These are phyloP conservation scores for Novumbra hubbsi DNA, from an alignment of 2,797 vertebrate genomes.

Conservation along the genomic window DNA sequence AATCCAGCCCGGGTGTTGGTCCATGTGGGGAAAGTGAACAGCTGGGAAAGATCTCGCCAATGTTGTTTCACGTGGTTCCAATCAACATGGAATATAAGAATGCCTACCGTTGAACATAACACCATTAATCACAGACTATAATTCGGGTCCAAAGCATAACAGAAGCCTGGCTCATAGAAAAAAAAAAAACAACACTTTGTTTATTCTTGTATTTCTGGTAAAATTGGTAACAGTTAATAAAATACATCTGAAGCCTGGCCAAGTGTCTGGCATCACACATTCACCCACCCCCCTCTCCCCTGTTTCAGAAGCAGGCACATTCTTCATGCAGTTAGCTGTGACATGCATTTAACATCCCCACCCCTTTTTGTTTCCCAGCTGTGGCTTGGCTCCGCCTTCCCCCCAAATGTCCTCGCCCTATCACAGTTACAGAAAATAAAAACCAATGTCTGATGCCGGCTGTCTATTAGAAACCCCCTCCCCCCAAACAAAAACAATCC, in stretches of 20 bases:
- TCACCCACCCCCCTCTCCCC: slow-evolving; percentile 26
- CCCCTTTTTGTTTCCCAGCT: not conserved
- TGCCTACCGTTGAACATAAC: not conserved
- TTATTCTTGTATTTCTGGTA: slow-evolving; percentile 71
- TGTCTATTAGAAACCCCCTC: slow-evolving; percentile 46
- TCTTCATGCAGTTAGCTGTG: slow-evolving; percentile 76
- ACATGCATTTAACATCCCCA: slow-evolving; percentile 68
- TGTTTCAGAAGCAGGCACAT: slow-evolving; percentile 71
- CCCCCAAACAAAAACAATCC: not conserved
- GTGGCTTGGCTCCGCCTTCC: not conserved
- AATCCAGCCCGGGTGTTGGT: not conserved
- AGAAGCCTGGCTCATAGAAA: slow-evolving; percentile 64
- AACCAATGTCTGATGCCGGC: slow-evolving; percentile 55
- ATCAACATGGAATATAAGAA: not conserved
- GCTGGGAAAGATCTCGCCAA: not conserved
- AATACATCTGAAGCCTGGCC: slow-evolving; percentile 68
- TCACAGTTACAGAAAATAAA: slow-evolving; percentile 64
- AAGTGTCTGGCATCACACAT: slow-evolving; percentile 37
- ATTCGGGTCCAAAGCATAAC: slow-evolving; percentile 30
- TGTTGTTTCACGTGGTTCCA: not conserved
- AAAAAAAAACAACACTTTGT: slow-evolving; percentile 69
- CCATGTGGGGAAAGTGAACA: not conserved
- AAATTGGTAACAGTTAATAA: slow-evolving; percentile 73
- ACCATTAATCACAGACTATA: not conserved
- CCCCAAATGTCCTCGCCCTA: slow-evolving; percentile 13